phyloP scores from a whole-genome alignment of 2,888 invertebrate genomes.

The Rotaria magnacalcarata region DNA sequence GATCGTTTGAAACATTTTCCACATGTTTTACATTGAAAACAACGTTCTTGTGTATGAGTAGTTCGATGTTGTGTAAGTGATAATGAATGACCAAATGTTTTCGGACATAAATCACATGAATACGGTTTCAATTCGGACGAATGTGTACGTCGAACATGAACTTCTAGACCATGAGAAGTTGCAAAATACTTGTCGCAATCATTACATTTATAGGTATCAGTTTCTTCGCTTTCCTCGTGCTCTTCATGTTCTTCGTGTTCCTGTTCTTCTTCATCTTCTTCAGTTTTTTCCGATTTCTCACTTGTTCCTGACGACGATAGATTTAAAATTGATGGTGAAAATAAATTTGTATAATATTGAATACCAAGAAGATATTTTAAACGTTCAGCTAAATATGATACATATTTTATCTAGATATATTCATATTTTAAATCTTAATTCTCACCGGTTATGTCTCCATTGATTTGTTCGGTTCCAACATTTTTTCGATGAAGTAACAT shows the following conservation, averaged over 20 bases:
- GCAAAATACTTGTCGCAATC: constrained; percentile 45
- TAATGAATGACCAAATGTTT: constrained; percentile 44
- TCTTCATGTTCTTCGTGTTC: not conserved
- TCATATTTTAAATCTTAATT: too few relatives aligned
- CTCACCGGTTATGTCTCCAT: not conserved
- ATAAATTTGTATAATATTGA: not conserved
- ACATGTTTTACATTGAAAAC: constrained; percentile 76
- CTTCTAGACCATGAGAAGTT: constrained; percentile 45
- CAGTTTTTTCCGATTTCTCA: not conserved
- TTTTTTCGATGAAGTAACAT: constrained; percentile 6
- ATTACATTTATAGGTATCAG: constrained; percentile 32
- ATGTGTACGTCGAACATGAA: constrained; percentile 43
- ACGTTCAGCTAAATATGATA: constrained; percentile 2
- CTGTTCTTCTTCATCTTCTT: not conserved
- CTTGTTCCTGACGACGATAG: not conserved
- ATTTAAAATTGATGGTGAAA: not conserved
- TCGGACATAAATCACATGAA: constrained; percentile 43
- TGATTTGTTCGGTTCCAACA: not conserved
- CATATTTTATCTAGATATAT: too few relatives aligned
- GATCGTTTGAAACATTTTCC: constrained; percentile 93
- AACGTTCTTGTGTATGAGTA: constrained; percentile 43
- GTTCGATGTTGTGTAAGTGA: constrained; percentile 39
- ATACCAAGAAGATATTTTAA: constrained; percentile 19
- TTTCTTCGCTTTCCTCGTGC: not conserved
- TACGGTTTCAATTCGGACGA: constrained; percentile 32